Conservation (phyloP, 1,140 invertebrate genomes). For the Campoletis sonorensis region DNA sequence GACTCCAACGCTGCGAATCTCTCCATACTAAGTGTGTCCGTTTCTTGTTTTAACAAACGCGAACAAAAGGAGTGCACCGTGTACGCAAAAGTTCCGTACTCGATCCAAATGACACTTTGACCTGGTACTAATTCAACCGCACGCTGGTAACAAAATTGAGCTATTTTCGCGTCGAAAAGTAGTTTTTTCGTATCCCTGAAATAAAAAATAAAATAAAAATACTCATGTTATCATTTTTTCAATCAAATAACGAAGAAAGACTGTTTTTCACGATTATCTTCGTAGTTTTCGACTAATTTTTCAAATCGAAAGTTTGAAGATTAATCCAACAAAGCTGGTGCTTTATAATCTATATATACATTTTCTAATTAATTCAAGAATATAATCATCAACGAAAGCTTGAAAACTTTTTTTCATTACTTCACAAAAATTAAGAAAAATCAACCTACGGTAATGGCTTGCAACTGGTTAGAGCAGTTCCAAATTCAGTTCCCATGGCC, state of each 20-base stretch:
- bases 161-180: conserved; percentile 83
- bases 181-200: conserved; percentile 82
- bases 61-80: conserved; percentile 92
- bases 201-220: conserved; percentile 62
- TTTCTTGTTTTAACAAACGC: conserved; percentile 87
- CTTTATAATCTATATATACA: too few species aligned
- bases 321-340: too few species aligned
- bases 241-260: too few species aligned
- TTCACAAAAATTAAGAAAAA: not conserved
- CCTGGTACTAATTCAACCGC: conserved; percentile 84
- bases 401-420: too few species aligned
- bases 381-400: too few species aligned
- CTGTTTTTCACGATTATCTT: too few species aligned
- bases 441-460: conserved; percentile 76
- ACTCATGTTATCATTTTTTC: too few species aligned
- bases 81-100: conserved; percentile 92
- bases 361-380: too few species aligned
- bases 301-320: too few species aligned
- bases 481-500: conserved; percentile 87
- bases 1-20: conserved; percentile 85
- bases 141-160: conserved; percentile 86
- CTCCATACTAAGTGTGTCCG: conserved; percentile 86
- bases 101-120: conserved; percentile 89
- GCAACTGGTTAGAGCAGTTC: conserved; percentile 88
- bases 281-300: too few species aligned